phyloP scores from a whole-genome alignment of 2,888 invertebrate genomes.

The Melanargia galathea region DNA sequence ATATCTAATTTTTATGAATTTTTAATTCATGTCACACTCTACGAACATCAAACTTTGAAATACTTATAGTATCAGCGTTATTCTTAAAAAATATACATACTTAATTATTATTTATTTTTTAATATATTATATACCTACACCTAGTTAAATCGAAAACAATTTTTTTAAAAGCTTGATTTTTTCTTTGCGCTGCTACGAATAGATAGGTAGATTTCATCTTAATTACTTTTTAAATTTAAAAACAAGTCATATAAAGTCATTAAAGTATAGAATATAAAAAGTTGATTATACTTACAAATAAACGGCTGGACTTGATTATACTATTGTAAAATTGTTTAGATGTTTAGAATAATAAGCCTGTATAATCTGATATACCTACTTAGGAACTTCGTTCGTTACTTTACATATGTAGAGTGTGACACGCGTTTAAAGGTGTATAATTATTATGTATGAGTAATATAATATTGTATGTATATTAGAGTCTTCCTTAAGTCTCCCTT shows the following conservation, averaged over 20 bases:
- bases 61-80: background rate
- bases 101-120: background rate
- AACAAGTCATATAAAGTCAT: no score
- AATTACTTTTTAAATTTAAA: no score
- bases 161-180: no score
- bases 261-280: no score
- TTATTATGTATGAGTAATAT: background rate
- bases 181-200: no score
- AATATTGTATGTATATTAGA: slow-evolving; percentile 35
- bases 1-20: background rate
- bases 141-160: no score
- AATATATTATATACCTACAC: no score
- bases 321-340: no score
- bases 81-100: background rate
- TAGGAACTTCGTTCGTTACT: background rate
- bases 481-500: slow-evolving; percentile 58
- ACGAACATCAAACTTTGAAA: background rate
- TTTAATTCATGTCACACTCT: background rate
- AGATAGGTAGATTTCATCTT: no score
- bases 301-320: no score
- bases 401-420: slow-evolving; percentile 9
- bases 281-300: no score
- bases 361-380: background rate
- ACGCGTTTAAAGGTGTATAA: background rate
- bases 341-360: background rate